These are phyloP conservation scores for Planococcus citri DNA, from an alignment of 1,140 invertebrate genomes.

Conservation along the genomic window DNA sequence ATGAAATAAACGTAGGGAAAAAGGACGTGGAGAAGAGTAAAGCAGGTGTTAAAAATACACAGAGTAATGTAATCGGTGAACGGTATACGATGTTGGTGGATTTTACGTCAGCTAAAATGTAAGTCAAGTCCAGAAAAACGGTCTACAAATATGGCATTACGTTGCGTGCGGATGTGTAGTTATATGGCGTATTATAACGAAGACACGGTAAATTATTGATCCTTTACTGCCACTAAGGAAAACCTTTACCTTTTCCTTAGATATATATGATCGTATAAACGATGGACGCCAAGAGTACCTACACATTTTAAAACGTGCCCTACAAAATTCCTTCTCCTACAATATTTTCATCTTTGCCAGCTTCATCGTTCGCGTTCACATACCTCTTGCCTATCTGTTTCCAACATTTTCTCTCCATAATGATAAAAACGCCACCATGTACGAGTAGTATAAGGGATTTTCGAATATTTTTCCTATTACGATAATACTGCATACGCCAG, in stretches of 20 bases:
- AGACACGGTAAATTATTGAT: slow-evolving; percentile 7
- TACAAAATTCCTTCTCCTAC: no score
- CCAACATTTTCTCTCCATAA: not conserved
- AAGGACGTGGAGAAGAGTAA: no score
- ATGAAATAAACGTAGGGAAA: no score
- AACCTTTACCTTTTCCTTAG: not conserved
- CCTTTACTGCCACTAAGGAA: not conserved
- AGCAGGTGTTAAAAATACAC: not conserved
- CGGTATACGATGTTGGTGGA: no score
- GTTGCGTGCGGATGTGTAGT: not conserved
- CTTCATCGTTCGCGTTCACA: no score
- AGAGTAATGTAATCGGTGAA: not conserved
- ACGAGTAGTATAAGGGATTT: no score
- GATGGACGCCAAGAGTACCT: not conserved
- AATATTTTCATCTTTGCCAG: no score
- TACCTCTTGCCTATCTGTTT: no score
- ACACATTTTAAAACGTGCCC: no score
- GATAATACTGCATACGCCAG: not conserved
- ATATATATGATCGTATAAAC: not conserved
- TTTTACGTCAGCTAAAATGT: not conserved
- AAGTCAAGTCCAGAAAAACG: not conserved
- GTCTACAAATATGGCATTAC: not conserved
- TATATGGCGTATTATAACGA: not conserved
- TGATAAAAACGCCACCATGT: not conserved
- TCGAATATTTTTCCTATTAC: slow-evolving; percentile 4